Conservation (phyloP, 1,140 invertebrate species). For the Ptiloglossa arizonensis region DNA sequence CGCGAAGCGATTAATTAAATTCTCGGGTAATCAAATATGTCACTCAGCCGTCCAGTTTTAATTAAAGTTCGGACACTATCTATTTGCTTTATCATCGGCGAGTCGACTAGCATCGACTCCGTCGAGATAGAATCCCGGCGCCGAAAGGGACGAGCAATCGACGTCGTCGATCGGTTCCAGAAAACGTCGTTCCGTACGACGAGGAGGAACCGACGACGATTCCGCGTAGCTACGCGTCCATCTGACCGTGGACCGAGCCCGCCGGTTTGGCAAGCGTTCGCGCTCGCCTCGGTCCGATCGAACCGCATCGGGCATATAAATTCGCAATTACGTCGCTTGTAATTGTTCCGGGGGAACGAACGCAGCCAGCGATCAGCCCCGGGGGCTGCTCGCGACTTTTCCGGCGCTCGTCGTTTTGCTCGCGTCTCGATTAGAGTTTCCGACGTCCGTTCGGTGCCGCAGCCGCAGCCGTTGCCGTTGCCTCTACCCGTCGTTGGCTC, state of each 20-base stretch:
- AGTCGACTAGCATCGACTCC: constrained; percentile 73
- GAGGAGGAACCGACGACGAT: too few species aligned
- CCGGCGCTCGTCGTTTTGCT: constrained; percentile 11
- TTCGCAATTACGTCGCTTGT: constrained; percentile 43
- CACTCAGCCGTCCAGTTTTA: constrained; percentile 82
- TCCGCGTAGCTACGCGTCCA: too few species aligned
- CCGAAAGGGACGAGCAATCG: constrained; percentile 51
- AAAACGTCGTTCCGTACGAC: too few species aligned
- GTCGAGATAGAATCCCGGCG: constrained; percentile 33
- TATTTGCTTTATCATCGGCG: constrained; percentile 82
- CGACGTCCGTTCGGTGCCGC: constrained; percentile 50
- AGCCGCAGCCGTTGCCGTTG: constrained; percentile 33
- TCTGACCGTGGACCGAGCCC: too few species aligned
- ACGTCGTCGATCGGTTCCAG: constrained; percentile 24
- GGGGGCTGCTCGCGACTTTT: constrained; percentile 1
- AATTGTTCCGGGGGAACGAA: constrained; percentile 28
- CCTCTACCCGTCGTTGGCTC: not conserved
- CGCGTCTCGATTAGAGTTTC: constrained; percentile 47
- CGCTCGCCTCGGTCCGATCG: not conserved
- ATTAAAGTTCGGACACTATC: constrained; percentile 82
- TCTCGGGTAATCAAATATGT: constrained; percentile 82
- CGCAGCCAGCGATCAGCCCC: not conserved
- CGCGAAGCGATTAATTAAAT: constrained; percentile 82
- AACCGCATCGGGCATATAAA: constrained; percentile 12
- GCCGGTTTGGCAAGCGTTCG: not conserved